These are phyloP conservation scores for Apoda limacodes DNA, from an alignment of 2,888 invertebrate genomes.

Conservation along the genomic window DNA sequence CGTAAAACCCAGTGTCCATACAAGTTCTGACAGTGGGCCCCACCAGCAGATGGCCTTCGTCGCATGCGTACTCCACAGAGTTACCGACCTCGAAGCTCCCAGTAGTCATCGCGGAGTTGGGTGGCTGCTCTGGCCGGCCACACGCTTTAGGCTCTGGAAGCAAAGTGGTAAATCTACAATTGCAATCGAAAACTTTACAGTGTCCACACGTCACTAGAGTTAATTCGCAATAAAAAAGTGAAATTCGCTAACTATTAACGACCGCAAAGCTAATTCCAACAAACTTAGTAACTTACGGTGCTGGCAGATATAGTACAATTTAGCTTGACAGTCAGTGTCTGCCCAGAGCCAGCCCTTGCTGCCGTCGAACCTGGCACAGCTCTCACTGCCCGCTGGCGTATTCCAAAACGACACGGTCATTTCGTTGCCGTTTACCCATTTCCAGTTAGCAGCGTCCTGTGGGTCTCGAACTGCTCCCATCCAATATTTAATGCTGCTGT, in stretches of 20 bases:
- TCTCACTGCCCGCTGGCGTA: conserved; percentile 83
- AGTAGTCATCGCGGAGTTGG: conserved; percentile 89
- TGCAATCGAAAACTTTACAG: neutral
- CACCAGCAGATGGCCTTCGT: conserved; percentile 86
- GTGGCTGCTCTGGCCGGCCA: conserved; percentile 92
- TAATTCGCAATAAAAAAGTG: neutral
- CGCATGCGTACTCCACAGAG: conserved; percentile 85
- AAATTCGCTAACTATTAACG: no score
- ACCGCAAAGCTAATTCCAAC: no score
- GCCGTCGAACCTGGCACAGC: conserved; percentile 91
- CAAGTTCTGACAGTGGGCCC: conserved; percentile 88
- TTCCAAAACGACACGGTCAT: conserved; percentile 94
- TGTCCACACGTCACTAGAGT: neutral
- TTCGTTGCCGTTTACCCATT: conserved; percentile 90
- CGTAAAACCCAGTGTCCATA: conserved; percentile 91
- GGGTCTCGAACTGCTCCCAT: conserved; percentile 92
- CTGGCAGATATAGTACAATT: conserved; percentile 92
- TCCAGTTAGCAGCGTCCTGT: conserved; percentile 83
- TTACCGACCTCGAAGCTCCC: conserved; percentile 85
- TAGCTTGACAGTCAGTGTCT: conserved; percentile 87
- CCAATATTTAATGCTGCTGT: conserved; percentile 94
- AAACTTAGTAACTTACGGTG: conserved; percentile 86
- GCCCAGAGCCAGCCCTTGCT: conserved; percentile 96
- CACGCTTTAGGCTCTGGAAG: conserved; percentile 86
- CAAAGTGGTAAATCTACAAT: conserved; percentile 3